Percentiles rank a stretch among this genome's conserved stretches.
Evolutionary conservation across 2,888 invertebrate species (phyloP).

Genomic region (Meteorus colon): DNA sequence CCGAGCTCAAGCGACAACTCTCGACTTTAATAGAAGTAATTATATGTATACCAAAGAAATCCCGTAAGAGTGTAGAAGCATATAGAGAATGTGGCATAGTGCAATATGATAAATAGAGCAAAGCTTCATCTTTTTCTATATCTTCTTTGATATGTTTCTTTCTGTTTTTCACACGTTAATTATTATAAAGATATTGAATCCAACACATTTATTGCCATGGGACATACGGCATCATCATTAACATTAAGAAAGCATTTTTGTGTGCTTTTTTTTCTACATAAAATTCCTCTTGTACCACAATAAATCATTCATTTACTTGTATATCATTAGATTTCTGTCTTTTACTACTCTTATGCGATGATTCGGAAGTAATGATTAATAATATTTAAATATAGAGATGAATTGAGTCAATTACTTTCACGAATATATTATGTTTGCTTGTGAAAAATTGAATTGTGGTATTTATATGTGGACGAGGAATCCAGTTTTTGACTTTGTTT

Average conservation of each 20-base stretch:
- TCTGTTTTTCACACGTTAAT: neutral
- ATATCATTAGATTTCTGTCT: neutral
- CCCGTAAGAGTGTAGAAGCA: neutral
- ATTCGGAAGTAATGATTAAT: neutral
- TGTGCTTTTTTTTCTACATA: neutral
- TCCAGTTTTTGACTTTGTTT: neutral
- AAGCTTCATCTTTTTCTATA: slow-evolving; percentile 18
- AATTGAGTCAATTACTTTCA: neutral
- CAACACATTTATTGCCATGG: slow-evolving; percentile 46
- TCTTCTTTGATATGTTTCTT: neutral
- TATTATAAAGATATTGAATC: slow-evolving; percentile 6
- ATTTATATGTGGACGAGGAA: neutral
- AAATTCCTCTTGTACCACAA: slow-evolving; percentile 16
- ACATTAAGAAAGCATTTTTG: slow-evolving; percentile 20
- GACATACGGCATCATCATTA: slow-evolving; percentile 49
- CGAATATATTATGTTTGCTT: neutral
- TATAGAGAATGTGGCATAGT: slow-evolving; percentile 1
- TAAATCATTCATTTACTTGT: slow-evolving; percentile 17
- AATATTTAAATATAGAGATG: neutral
- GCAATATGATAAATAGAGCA: neutral
- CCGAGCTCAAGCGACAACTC: slow-evolving; percentile 1
- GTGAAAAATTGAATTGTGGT: neutral
- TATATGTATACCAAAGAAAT: neutral
- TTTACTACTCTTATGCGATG: neutral
- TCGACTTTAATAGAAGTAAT: neutral